Evolutionary conservation across 2,797 vertebrate genomes (phyloP).

Genomic region (Coranthus polyacanthus): DNA sequence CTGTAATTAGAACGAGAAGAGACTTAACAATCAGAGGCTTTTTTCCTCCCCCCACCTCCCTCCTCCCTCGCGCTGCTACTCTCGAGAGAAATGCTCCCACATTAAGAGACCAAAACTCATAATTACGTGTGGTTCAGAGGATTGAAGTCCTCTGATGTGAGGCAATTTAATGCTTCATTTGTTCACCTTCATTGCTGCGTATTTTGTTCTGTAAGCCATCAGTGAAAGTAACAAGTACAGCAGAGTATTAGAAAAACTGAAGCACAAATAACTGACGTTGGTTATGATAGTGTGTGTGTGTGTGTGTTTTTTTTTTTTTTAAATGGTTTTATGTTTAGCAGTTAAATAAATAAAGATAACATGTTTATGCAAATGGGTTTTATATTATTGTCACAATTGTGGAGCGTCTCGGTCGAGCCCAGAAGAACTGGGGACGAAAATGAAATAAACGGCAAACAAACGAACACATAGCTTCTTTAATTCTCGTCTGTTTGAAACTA

Average conservation of each 20-base stretch:
- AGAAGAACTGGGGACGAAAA: background rate
- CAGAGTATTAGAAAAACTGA: slow-evolving; percentile 26
- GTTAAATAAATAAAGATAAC: slow-evolving; percentile 11
- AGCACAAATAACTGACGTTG: slow-evolving; percentile 10
- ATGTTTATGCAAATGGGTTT: slow-evolving; percentile 3
- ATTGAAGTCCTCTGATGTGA: slow-evolving; percentile 54
- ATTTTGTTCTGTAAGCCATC: slow-evolving; percentile 49
- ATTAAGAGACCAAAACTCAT: slow-evolving; percentile 67
- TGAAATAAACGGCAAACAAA: background rate
- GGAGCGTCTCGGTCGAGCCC: too few relatives aligned
- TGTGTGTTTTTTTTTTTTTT: too few relatives aligned
- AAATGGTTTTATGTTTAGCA: background rate
- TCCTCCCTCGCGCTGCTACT: slow-evolving; percentile 12
- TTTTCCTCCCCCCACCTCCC: background rate
- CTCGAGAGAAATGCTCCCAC: slow-evolving; percentile 53
- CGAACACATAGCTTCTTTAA: too few relatives aligned
- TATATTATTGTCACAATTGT: background rate
- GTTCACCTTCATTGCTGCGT: slow-evolving; percentile 60
- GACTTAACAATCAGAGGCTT: slow-evolving; percentile 40
- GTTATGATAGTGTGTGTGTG: slow-evolving; percentile 22
- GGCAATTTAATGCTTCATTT: slow-evolving; percentile 69
- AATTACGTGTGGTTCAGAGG: slow-evolving; percentile 62
- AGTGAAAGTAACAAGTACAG: slow-evolving; percentile 26
- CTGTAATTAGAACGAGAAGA: slow-evolving; percentile 73
- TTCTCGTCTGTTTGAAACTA: too few relatives aligned